Percentiles rank a stretch among this genome's conserved stretches.
Evolutionary conservation across 2,113 vertebrate genomes (phyloP).

Genomic region (Bubalus kerabau): DNA sequence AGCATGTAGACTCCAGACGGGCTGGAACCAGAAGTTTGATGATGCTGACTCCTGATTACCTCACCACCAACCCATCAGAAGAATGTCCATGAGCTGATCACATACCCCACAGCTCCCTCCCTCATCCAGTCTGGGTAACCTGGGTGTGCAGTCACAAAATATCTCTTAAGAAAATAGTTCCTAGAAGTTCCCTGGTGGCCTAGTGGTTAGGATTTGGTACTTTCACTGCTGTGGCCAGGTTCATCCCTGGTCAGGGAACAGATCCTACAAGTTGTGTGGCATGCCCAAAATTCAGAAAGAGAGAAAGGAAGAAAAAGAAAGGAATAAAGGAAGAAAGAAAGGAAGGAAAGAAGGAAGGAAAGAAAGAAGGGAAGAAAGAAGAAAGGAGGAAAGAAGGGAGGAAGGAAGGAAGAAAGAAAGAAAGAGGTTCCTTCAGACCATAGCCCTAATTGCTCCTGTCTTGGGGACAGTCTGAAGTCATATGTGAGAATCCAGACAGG

Average conservation of each 20-base stretch:
- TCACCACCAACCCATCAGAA: background rate
- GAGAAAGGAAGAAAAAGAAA: background rate
- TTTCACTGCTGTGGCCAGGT: background rate
- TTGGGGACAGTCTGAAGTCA: background rate
- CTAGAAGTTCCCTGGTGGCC: background rate
- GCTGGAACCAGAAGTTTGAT: background rate
- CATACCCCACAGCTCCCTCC: background rate
- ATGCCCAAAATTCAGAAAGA: background rate
- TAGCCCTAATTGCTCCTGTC: background rate
- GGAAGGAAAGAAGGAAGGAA: fast-evolving
- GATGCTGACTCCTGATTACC: background rate
- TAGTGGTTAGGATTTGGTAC: background rate
- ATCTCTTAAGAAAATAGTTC: background rate
- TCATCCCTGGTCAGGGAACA: background rate
- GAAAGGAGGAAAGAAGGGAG: background rate
- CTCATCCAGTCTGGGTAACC: background rate
- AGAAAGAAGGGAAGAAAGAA: background rate
- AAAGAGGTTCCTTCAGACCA: background rate
- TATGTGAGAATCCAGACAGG: background rate
- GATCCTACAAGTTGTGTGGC: no score
- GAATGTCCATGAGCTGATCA: background rate
- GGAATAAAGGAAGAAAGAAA: background rate
- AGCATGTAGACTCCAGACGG: background rate
- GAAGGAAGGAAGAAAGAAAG: background rate
- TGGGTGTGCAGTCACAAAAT: background rate